Evolutionary conservation across 2,888 invertebrate genomes (phyloP), one percentile per base, ranked within the genome.

Genomic region (Lochmaea crataegi): DNA sequence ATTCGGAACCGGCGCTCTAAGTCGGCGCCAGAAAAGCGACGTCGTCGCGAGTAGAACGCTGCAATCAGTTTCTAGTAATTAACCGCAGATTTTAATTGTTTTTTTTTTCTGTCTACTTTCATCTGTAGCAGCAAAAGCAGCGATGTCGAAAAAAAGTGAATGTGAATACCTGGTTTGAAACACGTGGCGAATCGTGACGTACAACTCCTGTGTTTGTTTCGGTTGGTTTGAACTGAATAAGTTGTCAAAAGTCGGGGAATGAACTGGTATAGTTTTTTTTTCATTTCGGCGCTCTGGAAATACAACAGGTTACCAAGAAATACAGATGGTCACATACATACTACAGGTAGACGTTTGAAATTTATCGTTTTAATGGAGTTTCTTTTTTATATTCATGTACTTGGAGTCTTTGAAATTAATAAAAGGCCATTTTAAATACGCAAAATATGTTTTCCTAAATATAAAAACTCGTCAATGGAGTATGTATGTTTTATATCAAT

Each of bases 11-110:
- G 85, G 85, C 86, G 86, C 84, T 84, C 82, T 84, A 80, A 80
- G 81, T 82, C 84, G 85, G 84, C 86, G 85, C 84, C 86, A 86
- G 86, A 85, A 85, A 82, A 84, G 85, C 85, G 85, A 85, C 85
- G 86, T 85, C 86, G 86, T 84, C 85, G 85, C 83, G 83, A 72
- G 82, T 81, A 82, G 83, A 84, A 84, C 84, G 85, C 85, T 84
- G 84, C 85, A 85, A 85, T 85, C 84, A 85, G 83, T 84, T 85
- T 82, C 82, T 82, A 80, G 85, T 85, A 86, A 86, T 85, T 86
- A 85, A 82, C 83, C 78, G 68, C 78, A 79, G 68, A 75, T 81
- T 82, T 80, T 82, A 82, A 83, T 84, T 83, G 81, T 81, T 81
- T 79, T 61, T 80, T n/a, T 82, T 82, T 67, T 32, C 26, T 45